These are phyloP conservation scores for Tonatia bakeri DNA, from an alignment of 2,113 vertebrate species.

Conservation along the genomic window DNA sequence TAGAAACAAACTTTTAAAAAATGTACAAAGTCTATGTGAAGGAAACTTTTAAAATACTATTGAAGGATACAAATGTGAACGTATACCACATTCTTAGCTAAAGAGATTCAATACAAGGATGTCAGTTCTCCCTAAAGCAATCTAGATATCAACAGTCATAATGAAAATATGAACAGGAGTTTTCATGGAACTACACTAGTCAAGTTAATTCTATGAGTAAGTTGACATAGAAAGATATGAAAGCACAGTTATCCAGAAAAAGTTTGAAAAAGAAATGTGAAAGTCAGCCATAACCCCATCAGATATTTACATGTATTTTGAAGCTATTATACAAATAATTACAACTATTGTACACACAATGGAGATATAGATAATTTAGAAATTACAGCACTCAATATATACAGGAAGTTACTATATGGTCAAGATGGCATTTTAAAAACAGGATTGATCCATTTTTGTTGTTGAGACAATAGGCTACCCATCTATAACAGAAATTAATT, in stretches of 20 bases:
- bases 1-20: slow-evolving; percentile 38
- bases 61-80: background rate
- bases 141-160: background rate
- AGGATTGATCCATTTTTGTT: slow-evolving; percentile 63
- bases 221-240: slow-evolving; percentile 8
- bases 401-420: slow-evolving; percentile 61
- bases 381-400: slow-evolving; percentile 40
- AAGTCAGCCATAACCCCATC: slow-evolving; percentile 1
- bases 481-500: slow-evolving; percentile 67
- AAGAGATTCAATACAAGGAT: background rate
- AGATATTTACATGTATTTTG: slow-evolving; percentile 28
- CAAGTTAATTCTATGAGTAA: background rate
- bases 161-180: background rate
- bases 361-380: slow-evolving; percentile 49
- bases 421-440: slow-evolving; percentile 60
- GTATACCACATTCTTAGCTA: background rate
- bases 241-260: background rate
- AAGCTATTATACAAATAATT: slow-evolving; percentile 46
- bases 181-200: background rate
- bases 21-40: slow-evolving; percentile 19
- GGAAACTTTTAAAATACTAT: slow-evolving; percentile 15
- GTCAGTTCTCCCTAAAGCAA: slow-evolving; percentile 4
- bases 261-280: slow-evolving; percentile 42
- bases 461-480: slow-evolving; percentile 63
- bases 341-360: slow-evolving; percentile 11